Evolutionary conservation across 2,797 vertebrate genomes (phyloP), one percentile per base, ranked within the genome.

Genomic region (Scarus forsteni): DNA sequence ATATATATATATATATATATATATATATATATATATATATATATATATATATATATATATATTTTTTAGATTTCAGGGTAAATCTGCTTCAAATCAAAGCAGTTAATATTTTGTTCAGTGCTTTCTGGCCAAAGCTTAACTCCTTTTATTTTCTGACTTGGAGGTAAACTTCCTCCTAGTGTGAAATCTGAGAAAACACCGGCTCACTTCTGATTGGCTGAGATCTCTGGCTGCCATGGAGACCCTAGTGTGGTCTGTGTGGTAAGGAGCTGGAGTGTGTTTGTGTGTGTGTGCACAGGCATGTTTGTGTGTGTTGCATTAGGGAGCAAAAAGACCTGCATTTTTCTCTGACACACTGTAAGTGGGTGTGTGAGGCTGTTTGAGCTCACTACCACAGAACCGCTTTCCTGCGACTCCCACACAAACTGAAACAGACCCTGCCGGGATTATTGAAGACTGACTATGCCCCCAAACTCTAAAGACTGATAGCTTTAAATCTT

Each of bases 201-300:
- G 66, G 6, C 35, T 42, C 10, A 35, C 52, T 34, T 63, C 38
- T 74, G 74, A 83, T 82, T 82, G 79, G 80, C 74, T 77, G 49
- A 60, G 53, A 66, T 49, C 18, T 19, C 13, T 18, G 57, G 83
- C 66, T 87, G 79, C 85, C 71, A 87, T 86, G 79, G 84, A 82
- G 69, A 88, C 78, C 59, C 39, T 15, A 7, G 6, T 59, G 56
- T 60, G 54, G 57, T 69, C 51, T 50, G 39, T 75, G 77, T 73
- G 74, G 52, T 61, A 35, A 66, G 48, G 27, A 53, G 38, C 3
- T 6, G 15, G 13, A 16, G 15, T 11, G 12, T 44, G 34, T 35
- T 11, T 18, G 13, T 44, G 34, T 10, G 54, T 48, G 9, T 11
- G 45, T 57, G 39, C 27, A 27, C 27, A 27, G 27, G 27, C 27